Conservation (phyloP, 2,113 vertebrate genomes). For the Hiodon tergisus region DNA sequence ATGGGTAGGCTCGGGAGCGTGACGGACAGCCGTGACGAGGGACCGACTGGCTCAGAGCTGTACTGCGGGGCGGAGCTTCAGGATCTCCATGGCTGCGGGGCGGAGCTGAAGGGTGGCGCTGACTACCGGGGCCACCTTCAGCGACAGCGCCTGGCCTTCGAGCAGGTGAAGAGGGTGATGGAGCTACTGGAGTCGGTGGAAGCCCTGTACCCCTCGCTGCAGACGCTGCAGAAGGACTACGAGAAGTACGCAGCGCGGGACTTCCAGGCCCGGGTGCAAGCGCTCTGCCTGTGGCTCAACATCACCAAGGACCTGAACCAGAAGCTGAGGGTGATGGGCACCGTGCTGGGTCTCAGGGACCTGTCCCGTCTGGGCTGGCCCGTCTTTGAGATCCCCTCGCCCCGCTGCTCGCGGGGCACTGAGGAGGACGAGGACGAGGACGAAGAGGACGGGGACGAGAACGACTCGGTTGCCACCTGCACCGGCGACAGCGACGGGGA, state of each 20-base stretch:
- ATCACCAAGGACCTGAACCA: constrained; percentile 98
- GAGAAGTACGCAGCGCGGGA: constrained; percentile 91
- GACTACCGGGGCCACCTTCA: constrained; percentile 83
- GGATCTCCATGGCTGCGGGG: constrained; percentile 48
- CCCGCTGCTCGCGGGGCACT: constrained; percentile 73
- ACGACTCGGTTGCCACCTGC: constrained; percentile 70
- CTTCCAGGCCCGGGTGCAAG: constrained; percentile 98
- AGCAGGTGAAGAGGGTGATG: constrained; percentile 95
- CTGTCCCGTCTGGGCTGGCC: constrained; percentile 95
- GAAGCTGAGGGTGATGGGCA: constrained; percentile 96
- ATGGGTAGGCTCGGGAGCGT: background rate
- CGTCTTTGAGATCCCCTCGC: constrained; percentile 96
- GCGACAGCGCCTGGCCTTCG: constrained; percentile 84
- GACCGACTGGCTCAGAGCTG: background rate
- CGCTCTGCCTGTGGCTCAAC: constrained; percentile 96
- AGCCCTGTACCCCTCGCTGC: constrained; percentile 92
- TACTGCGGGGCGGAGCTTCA: constrained; percentile 46
- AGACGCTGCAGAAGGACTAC: constrained; percentile 92
- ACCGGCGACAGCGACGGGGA: constrained; percentile 77
- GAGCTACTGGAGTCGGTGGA: constrained; percentile 92
- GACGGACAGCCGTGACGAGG: background rate
- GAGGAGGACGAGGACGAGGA: constrained; percentile 68
- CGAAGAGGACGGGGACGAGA: constrained; percentile 57
- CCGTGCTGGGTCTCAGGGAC: constrained; percentile 89
- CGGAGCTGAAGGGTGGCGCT: constrained; percentile 47